Evolutionary conservation across 2,113 vertebrate species (phyloP).

Genomic region (Silurus asotus): DNA sequence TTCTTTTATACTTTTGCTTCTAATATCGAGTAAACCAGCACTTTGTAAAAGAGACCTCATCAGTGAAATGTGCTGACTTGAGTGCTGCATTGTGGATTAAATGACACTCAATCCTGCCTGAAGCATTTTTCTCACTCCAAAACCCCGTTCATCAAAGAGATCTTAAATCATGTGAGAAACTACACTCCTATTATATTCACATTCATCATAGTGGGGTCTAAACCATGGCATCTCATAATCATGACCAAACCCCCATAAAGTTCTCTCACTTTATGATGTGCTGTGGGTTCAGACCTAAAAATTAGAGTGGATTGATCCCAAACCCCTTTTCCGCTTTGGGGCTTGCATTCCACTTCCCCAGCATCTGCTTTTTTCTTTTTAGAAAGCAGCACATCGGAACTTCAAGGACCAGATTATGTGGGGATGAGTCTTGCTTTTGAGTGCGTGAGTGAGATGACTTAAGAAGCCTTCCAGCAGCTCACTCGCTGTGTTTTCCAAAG

Average conservation of each 20-base stretch:
- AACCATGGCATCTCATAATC: constrained; percentile 62
- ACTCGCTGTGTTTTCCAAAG: constrained; percentile 56
- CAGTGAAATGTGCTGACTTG: neutral
- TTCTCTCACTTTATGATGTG: constrained; percentile 26
- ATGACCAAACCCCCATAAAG: constrained; percentile 65
- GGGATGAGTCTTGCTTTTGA: constrained; percentile 40
- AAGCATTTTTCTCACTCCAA: neutral
- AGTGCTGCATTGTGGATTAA: neutral
- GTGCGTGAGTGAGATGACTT: constrained; percentile 60
- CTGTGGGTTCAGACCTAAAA: neutral
- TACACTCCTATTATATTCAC: constrained; percentile 1
- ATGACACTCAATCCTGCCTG: neutral
- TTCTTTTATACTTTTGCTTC: neutral
- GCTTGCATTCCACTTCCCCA: constrained; percentile 48
- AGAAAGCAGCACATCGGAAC: constrained; percentile 60
- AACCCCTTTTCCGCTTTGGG: constrained; percentile 11
- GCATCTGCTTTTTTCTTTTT: constrained; percentile 59
- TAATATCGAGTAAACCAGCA: neutral
- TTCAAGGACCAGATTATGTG: constrained; percentile 52
- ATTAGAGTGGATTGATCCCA: constrained; percentile 15
- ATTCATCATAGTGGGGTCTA: constrained; percentile 52
- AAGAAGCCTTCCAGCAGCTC: constrained; percentile 60
- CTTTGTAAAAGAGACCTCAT: neutral
- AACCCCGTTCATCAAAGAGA: neutral
- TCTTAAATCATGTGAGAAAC: neutral